phyloP scores from a whole-genome alignment of 2,888 invertebrate genomes.

The Portevinia maculata region DNA sequence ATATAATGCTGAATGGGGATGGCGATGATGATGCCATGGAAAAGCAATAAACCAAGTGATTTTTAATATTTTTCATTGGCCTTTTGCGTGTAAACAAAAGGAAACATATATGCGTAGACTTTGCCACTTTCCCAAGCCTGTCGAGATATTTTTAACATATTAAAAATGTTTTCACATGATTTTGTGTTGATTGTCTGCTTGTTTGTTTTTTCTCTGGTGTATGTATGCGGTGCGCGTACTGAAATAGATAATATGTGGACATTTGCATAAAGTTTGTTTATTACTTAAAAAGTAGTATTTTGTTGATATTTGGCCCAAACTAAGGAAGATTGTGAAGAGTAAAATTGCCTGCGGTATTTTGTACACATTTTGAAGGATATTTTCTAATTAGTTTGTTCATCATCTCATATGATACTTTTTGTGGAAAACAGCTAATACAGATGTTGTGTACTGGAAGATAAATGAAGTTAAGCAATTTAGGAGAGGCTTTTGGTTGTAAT shows the following conservation, averaged over 20 bases:
- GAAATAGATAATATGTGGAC: constrained; percentile 27
- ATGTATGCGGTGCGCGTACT: constrained; percentile 20
- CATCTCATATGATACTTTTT: constrained; percentile 4
- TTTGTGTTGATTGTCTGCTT: constrained; percentile 39
- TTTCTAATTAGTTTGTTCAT: constrained; percentile 44
- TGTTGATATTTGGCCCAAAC: background rate
- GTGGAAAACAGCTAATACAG: background rate
- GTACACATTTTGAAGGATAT: constrained; percentile 25
- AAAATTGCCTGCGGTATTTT: constrained; percentile 5
- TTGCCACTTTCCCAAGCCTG: constrained; percentile 15
- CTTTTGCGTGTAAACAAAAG: constrained; percentile 61
- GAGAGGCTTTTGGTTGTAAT: background rate
- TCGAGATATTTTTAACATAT: constrained; percentile 33
- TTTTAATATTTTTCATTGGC: constrained; percentile 62
- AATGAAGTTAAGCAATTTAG: background rate
- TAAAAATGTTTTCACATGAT: constrained; percentile 33
- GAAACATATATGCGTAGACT: constrained; percentile 26
- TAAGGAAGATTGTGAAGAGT: background rate
- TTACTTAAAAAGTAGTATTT: constrained; percentile 44
- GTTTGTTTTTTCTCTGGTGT: constrained; percentile 28
- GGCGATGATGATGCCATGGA: constrained; percentile 46
- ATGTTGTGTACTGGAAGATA: background rate
- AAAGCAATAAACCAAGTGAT: constrained; percentile 49
- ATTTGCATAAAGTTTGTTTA: constrained; percentile 68
- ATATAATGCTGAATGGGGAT: background rate